These are phyloP conservation scores for Catharus minimus DNA, from an alignment of 2,113 vertebrate genomes.

Conservation along the genomic window DNA sequence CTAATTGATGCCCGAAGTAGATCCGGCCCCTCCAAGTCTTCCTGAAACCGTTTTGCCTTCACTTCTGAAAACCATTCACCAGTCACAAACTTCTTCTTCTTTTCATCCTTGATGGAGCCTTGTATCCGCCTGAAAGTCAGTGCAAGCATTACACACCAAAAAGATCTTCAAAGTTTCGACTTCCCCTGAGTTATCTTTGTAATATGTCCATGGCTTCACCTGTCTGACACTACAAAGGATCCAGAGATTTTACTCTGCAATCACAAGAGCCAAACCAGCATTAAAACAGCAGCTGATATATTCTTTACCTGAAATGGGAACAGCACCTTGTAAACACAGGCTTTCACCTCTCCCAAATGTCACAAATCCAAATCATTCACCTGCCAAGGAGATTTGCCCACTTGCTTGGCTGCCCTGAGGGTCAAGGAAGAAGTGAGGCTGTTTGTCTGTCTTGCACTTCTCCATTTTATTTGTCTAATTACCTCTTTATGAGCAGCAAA, in stretches of 20 bases:
- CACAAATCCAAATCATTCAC: background rate
- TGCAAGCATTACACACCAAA: background rate
- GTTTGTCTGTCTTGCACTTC: background rate
- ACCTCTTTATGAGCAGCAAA: background rate
- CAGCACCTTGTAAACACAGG: background rate
- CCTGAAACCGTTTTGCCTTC: conserved; percentile 71
- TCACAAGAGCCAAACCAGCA: background rate
- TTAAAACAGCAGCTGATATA: background rate
- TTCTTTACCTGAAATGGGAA: background rate
- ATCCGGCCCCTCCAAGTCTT: conserved; percentile 61
- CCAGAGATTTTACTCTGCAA: background rate
- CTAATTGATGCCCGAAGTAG: conserved; percentile 66
- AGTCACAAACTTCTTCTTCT: conserved; percentile 75
- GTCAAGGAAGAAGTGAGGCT: background rate
- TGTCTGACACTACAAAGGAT: background rate
- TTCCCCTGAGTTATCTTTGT: background rate
- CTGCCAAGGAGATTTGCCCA: background rate
- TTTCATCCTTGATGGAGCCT: conserved; percentile 72
- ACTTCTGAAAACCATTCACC: conserved; percentile 73
- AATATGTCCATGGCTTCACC: background rate
- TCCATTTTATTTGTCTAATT: background rate
- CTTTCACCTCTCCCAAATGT: background rate
- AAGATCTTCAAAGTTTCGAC: background rate
- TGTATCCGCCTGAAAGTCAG: conserved; percentile 63
- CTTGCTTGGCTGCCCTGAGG: background rate